Base-by-base conservation (phyloP, 2,113 vertebrate species). In the Labrus mixtus region DNA sequence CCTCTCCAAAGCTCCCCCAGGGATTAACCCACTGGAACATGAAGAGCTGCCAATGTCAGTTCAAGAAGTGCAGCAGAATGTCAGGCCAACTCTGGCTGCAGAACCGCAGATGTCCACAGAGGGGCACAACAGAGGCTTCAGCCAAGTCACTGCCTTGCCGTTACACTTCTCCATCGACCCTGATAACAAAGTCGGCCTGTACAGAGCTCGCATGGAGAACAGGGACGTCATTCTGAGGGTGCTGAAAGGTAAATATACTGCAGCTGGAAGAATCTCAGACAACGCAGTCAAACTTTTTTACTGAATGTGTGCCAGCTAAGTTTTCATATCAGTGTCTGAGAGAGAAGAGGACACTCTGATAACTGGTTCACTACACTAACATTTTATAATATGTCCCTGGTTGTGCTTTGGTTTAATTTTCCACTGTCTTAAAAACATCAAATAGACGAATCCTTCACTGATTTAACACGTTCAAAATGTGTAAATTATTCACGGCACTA, bases 1-100 rank as follows among this genome's bases (percentile, higher is more conserved):
- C 71, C 4, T 68, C 8, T 70, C 3, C 13, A 75, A 3, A 95
- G 95, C 94, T 0, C 95, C 95, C 12, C 46, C 87, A 1, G 93
- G 94, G 22, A 59, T 95, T 10, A 91, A 95, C 82, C 87, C 92
- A 2, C 70, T 95, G 53, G 95, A 94, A 58, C 90, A 93, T 6
- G 95, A 95, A 55, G 90, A 70, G 73, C 57, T 95, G 67, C 87
- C 87, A 0, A 91, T 95, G 91, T 87, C 85, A 5, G 66, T 79
- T 23, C 84, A 85, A 64, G 63, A 63, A 17, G 68, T 50, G 56
- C 77, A 3, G 15, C 72, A 20, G 33, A 68, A 65, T 1, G 41
- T 48, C 15, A 77, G 10, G 25, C 66, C 80, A 0, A 4, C 10
- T 5, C n/a, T 19, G 22, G 8, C 85, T 43, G 88, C 3, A 78